Evolutionary conservation across 1,140 invertebrate species (phyloP), one percentile per base, ranked within the genome.

Genomic region (Cotesia vestalis): DNA sequence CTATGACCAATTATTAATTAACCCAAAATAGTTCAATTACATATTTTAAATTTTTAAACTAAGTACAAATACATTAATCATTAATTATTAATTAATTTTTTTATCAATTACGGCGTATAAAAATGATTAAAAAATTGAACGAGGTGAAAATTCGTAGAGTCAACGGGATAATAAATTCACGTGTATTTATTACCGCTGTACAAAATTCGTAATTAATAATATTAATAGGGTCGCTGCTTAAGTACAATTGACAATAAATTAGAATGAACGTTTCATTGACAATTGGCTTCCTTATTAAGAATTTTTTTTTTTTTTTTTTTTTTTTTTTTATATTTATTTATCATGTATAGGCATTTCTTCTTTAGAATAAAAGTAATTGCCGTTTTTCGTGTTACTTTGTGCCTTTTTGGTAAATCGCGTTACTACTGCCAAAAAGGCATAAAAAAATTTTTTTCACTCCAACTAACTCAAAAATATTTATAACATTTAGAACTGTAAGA

Each of bases 271-370:
- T 77, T 73, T 60, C 52, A 64, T 72, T 71, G 75, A 76, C 62
- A 74, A 75, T 69, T 40, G 59, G 71, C 60, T 77, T 27, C 9
- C 20, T 9, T 20, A 14, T 34, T 36, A n/a, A 17, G 12, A 62
- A 62, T 60, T 69, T n/a, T 34, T 14, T 38, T 78, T 64, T 72
- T n/a, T n/a, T 60, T 69, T n/a, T 34, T 14, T 38, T 78, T 64
- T 72, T 60, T 69, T n/a, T 34, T 14, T 38, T 78, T 64, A 71
- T 76, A 73, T 75, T 53, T 76, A 67, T 74, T 78, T 70, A 75
- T 75, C 61, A 69, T 27, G 27, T 27, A 27, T 27, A 27, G 27
- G 27, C 27, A 27, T 27, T 27, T 27, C 1, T 27, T 27, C 1
- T 27, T 27, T 27, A 27, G 27, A 27, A 27, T 27, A 27, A 27